Evolutionary conservation across 1,140 invertebrate species (phyloP).

Genomic region (Aphelinus certus): DNA sequence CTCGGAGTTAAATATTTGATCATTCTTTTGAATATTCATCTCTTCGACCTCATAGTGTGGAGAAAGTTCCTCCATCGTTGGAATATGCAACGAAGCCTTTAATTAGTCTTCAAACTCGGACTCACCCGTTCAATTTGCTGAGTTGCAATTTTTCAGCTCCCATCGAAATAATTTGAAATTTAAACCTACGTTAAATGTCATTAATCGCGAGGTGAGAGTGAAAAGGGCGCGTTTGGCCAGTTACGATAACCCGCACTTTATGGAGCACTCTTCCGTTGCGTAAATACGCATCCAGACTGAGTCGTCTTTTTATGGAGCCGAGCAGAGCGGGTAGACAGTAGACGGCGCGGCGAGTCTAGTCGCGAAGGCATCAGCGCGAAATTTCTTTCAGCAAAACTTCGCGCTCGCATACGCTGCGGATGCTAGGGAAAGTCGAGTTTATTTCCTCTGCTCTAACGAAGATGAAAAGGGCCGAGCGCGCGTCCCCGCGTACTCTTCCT

Average conservation of each 20-base stretch:
- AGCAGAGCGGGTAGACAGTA: too few species aligned
- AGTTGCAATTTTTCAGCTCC: too few species aligned
- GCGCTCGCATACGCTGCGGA: too few species aligned
- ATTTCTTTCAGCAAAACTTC: constrained; percentile 12
- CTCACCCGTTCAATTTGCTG: background rate
- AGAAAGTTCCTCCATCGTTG: too few species aligned
- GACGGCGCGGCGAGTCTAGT: too few species aligned
- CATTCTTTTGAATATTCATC: background rate
- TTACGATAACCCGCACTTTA: background rate
- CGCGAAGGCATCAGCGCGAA: background rate
- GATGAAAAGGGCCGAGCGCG: constrained; percentile 22
- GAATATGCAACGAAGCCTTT: background rate
- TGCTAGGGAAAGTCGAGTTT: constrained; percentile 8
- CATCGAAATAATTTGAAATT: too few species aligned
- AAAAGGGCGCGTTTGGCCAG: background rate
- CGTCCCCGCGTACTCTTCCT: background rate
- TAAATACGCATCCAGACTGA: too few species aligned
- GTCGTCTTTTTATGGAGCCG: too few species aligned
- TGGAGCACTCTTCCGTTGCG: background rate
- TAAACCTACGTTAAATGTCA: background rate
- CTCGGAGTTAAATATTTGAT: background rate
- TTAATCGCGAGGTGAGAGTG: background rate
- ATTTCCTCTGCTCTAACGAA: constrained; percentile 28
- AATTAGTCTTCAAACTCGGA: background rate
- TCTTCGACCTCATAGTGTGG: too few species aligned